phyloP scores from a whole-genome alignment of 2,113 vertebrate genomes.

The Bombycilla garrulus region DNA sequence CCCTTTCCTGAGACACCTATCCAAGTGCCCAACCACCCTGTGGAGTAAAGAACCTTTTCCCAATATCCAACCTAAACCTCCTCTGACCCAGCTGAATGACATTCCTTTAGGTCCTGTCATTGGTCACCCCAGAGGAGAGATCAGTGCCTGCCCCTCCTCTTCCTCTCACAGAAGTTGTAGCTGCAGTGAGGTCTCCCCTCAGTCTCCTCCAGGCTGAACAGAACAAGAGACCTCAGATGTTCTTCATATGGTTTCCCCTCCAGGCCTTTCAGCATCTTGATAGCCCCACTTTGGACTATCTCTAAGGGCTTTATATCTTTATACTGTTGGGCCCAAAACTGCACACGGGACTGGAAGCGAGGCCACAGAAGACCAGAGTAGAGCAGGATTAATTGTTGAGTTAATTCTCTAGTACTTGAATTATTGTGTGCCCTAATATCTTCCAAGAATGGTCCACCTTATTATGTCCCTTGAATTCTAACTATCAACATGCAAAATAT shows the following conservation, averaged over 20 bases:
- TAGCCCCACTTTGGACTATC: too few species aligned
- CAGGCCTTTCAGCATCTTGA: not conserved
- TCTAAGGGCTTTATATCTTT: not conserved
- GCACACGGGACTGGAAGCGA: not conserved
- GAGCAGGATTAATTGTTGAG: not conserved
- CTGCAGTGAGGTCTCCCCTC: not conserved
- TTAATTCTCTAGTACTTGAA: not conserved
- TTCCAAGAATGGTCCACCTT: not conserved
- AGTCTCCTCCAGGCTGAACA: not conserved
- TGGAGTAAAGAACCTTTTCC: not conserved
- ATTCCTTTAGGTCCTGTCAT: not conserved
- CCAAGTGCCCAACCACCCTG: not conserved
- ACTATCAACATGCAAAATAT: not conserved
- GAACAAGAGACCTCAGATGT: not conserved
- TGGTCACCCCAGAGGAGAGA: not conserved
- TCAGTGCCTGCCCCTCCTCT: not conserved
- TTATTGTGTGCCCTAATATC: not conserved
- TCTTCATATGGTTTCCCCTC: not conserved
- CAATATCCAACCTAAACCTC: not conserved
- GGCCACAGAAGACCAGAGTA: not conserved
- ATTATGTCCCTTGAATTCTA: not conserved
- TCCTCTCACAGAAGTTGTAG: accelerated
- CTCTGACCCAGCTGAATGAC: not conserved
- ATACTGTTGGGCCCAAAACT: not conserved
- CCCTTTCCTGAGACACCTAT: not conserved